Evolutionary conservation across 2,888 invertebrate species (phyloP).

Genomic region (Mantis religiosa): DNA sequence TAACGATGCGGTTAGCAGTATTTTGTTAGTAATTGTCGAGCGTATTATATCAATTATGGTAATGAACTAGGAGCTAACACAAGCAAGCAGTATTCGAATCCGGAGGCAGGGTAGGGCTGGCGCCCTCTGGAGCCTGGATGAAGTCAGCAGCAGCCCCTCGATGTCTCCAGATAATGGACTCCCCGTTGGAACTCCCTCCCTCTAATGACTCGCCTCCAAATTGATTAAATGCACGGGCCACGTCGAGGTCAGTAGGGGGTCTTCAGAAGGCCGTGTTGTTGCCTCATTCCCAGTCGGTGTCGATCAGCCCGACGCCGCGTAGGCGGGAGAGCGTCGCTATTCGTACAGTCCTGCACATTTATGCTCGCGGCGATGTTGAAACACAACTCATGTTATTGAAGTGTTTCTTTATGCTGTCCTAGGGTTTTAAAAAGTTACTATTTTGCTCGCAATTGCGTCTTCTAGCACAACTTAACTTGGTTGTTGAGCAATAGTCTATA

Average conservation of each 20-base stretch:
- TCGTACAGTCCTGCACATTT: background rate
- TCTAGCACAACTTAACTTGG: no score
- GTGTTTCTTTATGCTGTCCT: no score
- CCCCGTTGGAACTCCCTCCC: conserved; percentile 10
- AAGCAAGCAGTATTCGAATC: background rate
- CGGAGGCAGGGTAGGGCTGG: background rate
- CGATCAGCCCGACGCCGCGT: conserved; percentile 1
- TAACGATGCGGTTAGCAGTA: no score
- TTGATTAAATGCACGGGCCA: conserved; percentile 28
- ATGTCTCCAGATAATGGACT: conserved; percentile 26
- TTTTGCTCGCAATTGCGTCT: no score
- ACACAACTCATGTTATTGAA: no score
- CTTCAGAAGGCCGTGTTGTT: background rate
- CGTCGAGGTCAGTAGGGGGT: conserved; percentile 16
- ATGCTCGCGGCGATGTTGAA: background rate
- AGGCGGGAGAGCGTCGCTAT: background rate
- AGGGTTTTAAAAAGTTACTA: no score
- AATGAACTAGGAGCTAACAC: no score
- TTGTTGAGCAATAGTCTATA: no score
- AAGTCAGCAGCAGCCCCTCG: background rate
- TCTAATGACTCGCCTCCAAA: conserved; percentile 29
- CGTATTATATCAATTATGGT: no score
- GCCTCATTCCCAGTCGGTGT: background rate
- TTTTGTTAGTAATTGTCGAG: no score
- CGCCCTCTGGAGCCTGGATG: background rate